These are phyloP conservation scores for Phalanger gymnotis DNA, from an alignment of 2,797 vertebrate species.

Conservation along the genomic window DNA sequence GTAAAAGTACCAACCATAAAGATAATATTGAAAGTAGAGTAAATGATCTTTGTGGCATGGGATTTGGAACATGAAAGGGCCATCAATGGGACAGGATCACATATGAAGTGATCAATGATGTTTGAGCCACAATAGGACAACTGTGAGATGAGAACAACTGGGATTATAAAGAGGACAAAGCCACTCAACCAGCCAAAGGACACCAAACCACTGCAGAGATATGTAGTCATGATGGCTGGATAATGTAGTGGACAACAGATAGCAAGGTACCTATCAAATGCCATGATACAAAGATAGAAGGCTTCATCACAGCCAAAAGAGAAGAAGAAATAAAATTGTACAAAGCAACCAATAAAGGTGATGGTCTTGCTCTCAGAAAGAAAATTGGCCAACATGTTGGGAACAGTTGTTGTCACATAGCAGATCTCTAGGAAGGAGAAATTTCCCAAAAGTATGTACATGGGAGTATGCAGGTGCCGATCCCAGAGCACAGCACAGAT, in stretches of 20 bases:
- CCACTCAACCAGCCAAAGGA: constrained; percentile 57
- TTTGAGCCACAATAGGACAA: constrained; percentile 72
- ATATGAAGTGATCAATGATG: constrained; percentile 68
- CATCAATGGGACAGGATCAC: constrained; percentile 71
- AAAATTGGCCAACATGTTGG: constrained; percentile 53
- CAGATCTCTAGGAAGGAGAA: constrained; percentile 77
- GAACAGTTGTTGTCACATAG: constrained; percentile 37
- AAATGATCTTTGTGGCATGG: constrained; percentile 49
- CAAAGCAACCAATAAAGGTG: constrained; percentile 52
- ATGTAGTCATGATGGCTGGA: constrained; percentile 59
- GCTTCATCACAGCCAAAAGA: constrained; percentile 69
- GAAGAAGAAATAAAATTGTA: constrained; percentile 64
- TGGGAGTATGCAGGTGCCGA: constrained; percentile 62
- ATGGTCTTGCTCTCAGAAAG: constrained; percentile 54
- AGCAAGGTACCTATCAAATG: constrained; percentile 74
- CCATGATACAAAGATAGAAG: constrained; percentile 69
- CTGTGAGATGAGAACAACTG: constrained; percentile 44
- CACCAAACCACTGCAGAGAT: constrained; percentile 5
- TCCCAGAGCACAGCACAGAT: constrained; percentile 62
- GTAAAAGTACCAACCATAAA: constrained; percentile 68
- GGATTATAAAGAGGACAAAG: neutral
- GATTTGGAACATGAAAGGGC: constrained; percentile 66
- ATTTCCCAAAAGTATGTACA: constrained; percentile 78
- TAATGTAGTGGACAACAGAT: constrained; percentile 76
- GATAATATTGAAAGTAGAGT: constrained; percentile 62